phyloP scores from a whole-genome alignment of 2,113 vertebrate species.

The Thunnus maccoyii region DNA sequence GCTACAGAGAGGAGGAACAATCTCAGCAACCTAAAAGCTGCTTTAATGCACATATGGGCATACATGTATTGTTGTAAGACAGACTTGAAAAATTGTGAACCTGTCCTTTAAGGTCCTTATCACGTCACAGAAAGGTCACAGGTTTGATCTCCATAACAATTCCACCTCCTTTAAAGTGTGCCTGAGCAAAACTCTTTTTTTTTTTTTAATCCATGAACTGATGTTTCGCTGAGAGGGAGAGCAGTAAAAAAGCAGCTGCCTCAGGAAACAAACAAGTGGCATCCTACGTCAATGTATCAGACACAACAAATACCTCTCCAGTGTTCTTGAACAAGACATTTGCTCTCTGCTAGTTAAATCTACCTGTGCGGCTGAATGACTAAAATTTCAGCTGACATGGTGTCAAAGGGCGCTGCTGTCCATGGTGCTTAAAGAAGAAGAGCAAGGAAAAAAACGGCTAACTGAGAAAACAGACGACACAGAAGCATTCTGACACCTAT shows the following conservation, averaged over 20 bases:
- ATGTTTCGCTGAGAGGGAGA: slow-evolving; percentile 53
- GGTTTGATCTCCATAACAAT: background rate
- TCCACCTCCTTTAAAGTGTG: background rate
- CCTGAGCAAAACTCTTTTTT: background rate
- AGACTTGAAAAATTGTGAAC: background rate
- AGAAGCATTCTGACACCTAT: background rate
- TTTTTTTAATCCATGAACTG: background rate
- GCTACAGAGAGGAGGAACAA: too few species aligned
- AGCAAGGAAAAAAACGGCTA: background rate
- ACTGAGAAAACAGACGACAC: background rate
- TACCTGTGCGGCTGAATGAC: background rate
- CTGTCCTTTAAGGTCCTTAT: background rate
- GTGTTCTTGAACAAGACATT: background rate
- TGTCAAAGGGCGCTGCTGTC: slow-evolving; percentile 37
- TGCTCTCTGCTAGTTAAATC: background rate
- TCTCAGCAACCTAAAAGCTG: too few species aligned
- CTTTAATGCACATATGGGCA: too few species aligned
- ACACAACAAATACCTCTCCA: background rate
- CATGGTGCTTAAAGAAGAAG: slow-evolving; percentile 31
- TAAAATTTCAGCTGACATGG: slow-evolving; percentile 13
- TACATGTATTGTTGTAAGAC: too few species aligned
- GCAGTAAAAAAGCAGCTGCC: slow-evolving; percentile 7
- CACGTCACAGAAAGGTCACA: background rate
- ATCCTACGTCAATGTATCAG: background rate
- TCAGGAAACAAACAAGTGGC: slow-evolving; percentile 19